phyloP scores from a whole-genome alignment of 2,888 invertebrate species.

The Adelphocoris suturalis region DNA sequence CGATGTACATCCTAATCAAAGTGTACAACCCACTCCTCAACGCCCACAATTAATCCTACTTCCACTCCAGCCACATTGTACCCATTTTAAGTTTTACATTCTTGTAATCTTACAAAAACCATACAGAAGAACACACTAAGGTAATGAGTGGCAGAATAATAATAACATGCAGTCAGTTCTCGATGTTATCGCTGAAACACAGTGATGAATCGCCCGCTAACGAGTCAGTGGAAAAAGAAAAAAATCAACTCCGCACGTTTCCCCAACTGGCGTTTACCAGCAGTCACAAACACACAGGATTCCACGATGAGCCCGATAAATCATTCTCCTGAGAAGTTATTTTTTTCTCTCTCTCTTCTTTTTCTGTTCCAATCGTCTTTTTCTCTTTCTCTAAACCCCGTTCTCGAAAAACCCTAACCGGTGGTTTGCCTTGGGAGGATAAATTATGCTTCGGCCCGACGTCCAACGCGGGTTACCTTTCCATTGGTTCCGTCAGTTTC shows the following conservation, averaged over 20 bases:
- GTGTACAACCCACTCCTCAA: not conserved
- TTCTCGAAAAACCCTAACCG: constrained; percentile 48
- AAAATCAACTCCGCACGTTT: constrained; percentile 55
- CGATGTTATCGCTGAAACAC: constrained; percentile 44
- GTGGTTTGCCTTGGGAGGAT: constrained; percentile 55
- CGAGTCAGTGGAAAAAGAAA: constrained; percentile 38
- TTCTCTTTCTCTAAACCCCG: constrained; percentile 28
- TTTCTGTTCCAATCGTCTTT: constrained; percentile 18
- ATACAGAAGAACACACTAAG: not conserved
- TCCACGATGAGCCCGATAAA: constrained; percentile 58
- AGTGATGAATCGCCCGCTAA: constrained; percentile 49
- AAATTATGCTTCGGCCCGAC: constrained; percentile 42
- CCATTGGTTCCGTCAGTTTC: constrained; percentile 23
- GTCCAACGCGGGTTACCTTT: not conserved
- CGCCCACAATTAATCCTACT: not conserved
- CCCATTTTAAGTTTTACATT: not conserved
- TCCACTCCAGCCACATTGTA: not conserved
- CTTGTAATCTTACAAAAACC: not conserved
- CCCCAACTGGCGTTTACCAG: constrained; percentile 35
- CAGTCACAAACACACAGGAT: constrained; percentile 56
- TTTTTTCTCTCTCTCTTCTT: not conserved
- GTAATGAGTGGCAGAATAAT: constrained; percentile 38
- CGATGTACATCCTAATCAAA: no score
- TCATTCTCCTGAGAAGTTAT: constrained; percentile 24
- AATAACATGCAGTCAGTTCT: constrained; percentile 18